These are phyloP conservation scores for Beaufortia kweichowensis DNA, from an alignment of 2,113 vertebrate species.

Conservation along the genomic window DNA sequence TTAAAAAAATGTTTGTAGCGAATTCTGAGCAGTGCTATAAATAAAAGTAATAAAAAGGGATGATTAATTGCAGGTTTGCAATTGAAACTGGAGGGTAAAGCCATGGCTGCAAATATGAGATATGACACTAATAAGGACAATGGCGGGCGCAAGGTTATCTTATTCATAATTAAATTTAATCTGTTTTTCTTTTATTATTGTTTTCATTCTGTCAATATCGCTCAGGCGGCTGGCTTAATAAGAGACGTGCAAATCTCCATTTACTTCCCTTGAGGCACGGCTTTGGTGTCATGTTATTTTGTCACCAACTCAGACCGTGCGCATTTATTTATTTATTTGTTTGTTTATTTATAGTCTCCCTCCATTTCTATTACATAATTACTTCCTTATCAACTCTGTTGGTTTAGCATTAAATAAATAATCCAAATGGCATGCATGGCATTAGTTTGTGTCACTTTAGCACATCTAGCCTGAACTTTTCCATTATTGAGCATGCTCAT, in stretches of 20 bases:
- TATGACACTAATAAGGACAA: conserved; percentile 50
- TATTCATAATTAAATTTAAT: conserved; percentile 52
- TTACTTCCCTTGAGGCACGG: conserved; percentile 56
- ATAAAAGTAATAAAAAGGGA: conserved; percentile 46
- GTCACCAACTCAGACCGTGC: conserved; percentile 6
- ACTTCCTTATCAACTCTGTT: background rate
- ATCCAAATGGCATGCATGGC: background rate
- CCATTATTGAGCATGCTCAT: conserved; percentile 22
- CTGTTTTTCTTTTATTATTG: conserved; percentile 48
- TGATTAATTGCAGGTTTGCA: conserved; percentile 46
- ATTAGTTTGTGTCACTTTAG: conserved; percentile 30
- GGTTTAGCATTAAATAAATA: conserved; percentile 4
- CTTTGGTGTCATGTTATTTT: conserved; percentile 47
- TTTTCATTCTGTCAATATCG: conserved; percentile 55
- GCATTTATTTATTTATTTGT: conserved; percentile 33
- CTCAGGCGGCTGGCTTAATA: conserved; percentile 59
- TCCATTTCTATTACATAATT: conserved; percentile 18
- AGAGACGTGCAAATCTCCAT: conserved; percentile 60
- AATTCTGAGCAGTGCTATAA: conserved; percentile 34
- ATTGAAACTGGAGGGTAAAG: conserved; percentile 40
- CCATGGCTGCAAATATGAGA: conserved; percentile 51
- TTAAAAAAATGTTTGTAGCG: conserved; percentile 1
- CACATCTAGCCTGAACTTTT: background rate
- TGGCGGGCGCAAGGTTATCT: conserved; percentile 46
- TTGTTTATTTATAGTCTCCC: conserved; percentile 8